A percentile compares a stretch with the other conserved stretches of the same genome.
Conservation (phyloP, 2,113 vertebrate species). For the Tylochromis polylepis region DNA sequence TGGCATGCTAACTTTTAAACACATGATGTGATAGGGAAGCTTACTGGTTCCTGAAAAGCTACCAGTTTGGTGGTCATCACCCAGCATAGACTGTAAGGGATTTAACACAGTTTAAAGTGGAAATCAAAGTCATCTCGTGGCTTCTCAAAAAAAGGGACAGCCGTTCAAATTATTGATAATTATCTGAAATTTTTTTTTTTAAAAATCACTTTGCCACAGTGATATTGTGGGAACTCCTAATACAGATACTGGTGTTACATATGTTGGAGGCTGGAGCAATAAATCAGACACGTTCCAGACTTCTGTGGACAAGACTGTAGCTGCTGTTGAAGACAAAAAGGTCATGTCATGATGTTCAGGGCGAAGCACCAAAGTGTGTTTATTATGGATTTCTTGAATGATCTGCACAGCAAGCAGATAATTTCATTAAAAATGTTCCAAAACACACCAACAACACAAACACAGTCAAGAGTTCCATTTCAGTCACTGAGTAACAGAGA, state of each 20-base stretch:
- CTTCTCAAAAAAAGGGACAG: neutral
- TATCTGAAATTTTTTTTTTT: neutral
- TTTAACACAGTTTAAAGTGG: conserved; percentile 16
- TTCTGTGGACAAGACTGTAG: neutral
- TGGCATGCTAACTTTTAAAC: neutral
- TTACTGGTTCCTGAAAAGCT: neutral
- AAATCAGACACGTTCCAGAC: accelerated
- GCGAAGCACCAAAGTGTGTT: accelerated
- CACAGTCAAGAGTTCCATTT: neutral
- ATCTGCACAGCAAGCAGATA: neutral
- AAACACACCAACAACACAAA: neutral
- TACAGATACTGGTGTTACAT: neutral
- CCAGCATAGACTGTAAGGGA: neutral
- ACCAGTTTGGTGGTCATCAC: neutral
- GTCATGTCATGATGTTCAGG: neutral
- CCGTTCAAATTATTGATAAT: neutral
- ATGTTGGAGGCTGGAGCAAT: neutral
- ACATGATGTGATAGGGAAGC: neutral
- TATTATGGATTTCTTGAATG: neutral
- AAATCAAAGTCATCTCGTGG: neutral
- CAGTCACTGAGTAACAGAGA: neutral
- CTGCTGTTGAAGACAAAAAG: neutral
- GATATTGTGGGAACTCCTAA: neutral
- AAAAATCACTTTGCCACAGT: neutral
- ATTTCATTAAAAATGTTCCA: neutral